These are phyloP conservation scores for Eupleurogrammus muticus DNA, from an alignment of 2,797 vertebrate genomes.

Conservation along the genomic window DNA sequence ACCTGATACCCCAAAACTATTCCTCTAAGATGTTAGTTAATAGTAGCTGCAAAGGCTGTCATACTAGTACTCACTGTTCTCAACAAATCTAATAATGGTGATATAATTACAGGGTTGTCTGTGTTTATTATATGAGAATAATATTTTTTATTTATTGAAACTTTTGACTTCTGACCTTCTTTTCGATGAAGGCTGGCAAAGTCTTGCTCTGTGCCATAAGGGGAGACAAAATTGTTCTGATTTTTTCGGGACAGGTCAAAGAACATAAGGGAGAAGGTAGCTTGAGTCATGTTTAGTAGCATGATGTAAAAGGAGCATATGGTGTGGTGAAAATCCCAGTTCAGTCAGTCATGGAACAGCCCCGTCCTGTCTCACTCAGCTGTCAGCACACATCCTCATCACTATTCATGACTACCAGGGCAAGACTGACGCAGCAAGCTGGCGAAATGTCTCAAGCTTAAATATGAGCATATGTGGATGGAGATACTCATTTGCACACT, in stretches of 20 bases:
- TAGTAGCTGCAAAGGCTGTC: neutral
- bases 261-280: slow-evolving; percentile 25
- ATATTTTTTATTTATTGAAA: neutral
- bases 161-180: slow-evolving; percentile 10
- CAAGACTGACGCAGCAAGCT: slow-evolving; percentile 41
- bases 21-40: slow-evolving; percentile 21
- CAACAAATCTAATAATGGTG: slow-evolving; percentile 1
- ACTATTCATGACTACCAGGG: slow-evolving; percentile 58
- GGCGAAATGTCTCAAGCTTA: slow-evolving; percentile 30
- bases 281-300: slow-evolving; percentile 61
- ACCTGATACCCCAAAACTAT: slow-evolving; percentile 21
- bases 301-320: slow-evolving; percentile 68
- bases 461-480: slow-evolving; percentile 15
- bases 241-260: slow-evolving; percentile 18
- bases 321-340: slow-evolving; percentile 60
- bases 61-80: neutral
- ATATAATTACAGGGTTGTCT: neutral
- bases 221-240: neutral
- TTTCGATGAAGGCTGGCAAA: slow-evolving; percentile 1
- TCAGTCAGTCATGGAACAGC: slow-evolving; percentile 66
- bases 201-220: neutral
- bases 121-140: neutral
- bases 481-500: neutral
- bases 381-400: slow-evolving; percentile 72
- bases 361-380: slow-evolving; percentile 62